Percentiles rank a stretch among this genome's conserved stretches.
These are phyloP conservation scores for Agriopis leucophaearia DNA, from an alignment of 2,888 invertebrate species.

Conservation along the genomic window DNA sequence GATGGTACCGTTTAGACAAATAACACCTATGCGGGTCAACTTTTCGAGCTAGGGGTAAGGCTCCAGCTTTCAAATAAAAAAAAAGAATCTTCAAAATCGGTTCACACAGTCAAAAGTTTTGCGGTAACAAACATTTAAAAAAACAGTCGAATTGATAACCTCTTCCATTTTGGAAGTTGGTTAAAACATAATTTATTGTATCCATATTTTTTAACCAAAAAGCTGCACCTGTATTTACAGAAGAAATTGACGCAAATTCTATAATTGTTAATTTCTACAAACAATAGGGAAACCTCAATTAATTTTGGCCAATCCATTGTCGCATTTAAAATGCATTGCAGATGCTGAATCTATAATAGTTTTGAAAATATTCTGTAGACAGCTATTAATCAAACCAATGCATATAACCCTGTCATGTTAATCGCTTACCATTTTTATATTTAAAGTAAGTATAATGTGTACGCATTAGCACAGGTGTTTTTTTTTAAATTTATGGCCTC, in stretches of 20 bases:
- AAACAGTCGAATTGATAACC: too few species aligned
- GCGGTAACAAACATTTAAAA: too few species aligned
- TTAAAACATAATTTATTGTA: too few species aligned
- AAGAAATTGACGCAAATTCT: conserved; percentile 8
- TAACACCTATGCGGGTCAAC: too few species aligned
- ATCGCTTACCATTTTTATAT: neutral
- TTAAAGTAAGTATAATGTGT: conserved; percentile 8
- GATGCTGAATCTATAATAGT: neutral
- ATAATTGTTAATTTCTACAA: conserved; percentile 3
- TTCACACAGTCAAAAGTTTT: too few species aligned
- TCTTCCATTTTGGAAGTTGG: too few species aligned
- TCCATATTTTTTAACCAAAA: too few species aligned
- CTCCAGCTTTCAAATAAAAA: too few species aligned
- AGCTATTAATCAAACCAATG: neutral
- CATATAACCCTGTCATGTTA: conserved; percentile 1
- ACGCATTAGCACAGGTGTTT: conserved; percentile 22
- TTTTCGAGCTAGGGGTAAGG: too few species aligned
- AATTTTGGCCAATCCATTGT: conserved; percentile 6
- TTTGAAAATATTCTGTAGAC: neutral
- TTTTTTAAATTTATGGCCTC: conserved; percentile 19
- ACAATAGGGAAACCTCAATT: conserved; percentile 6
- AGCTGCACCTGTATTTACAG: too few species aligned
- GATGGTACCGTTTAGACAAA: too few species aligned
- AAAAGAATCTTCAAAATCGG: too few species aligned
- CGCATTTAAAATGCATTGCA: neutral